These are phyloP conservation scores for Caenorhabditis afra DNA, from an alignment of 2,888 invertebrate genomes.

Conservation along the genomic window DNA sequence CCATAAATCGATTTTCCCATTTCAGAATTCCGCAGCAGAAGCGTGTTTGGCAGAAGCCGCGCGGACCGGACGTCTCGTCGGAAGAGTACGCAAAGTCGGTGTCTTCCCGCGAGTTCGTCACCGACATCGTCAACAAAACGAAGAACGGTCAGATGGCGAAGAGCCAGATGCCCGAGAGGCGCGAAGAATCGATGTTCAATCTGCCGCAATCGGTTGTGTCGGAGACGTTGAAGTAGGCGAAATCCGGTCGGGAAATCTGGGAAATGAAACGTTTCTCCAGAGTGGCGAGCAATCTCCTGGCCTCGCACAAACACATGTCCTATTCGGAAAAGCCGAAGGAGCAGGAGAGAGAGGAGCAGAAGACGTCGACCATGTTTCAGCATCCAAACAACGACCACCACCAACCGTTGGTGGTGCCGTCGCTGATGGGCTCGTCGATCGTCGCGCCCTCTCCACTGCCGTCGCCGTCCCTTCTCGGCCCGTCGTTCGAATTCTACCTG, in stretches of 20 bases:
- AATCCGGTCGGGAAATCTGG: not conserved
- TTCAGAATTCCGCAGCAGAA: slow-evolving; percentile 51
- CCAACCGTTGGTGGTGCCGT: too few species aligned
- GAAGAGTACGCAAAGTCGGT: slow-evolving; percentile 53
- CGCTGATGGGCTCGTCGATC: too few species aligned
- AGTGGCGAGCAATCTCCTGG: slow-evolving; percentile 44
- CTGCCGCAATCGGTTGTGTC: slow-evolving; percentile 30
- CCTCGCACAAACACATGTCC: slow-evolving; percentile 32
- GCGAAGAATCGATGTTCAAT: slow-evolving; percentile 19
- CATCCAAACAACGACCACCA: too few species aligned
- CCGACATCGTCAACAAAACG: slow-evolving; percentile 52
- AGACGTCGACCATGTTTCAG: not conserved
- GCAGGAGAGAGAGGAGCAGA: not conserved
- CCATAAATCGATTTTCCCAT: not conserved
- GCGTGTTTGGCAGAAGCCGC: slow-evolving; percentile 53
- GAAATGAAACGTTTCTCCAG: slow-evolving; percentile 14
- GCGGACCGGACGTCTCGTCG: slow-evolving; percentile 36
- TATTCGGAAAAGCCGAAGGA: slow-evolving; percentile 8
- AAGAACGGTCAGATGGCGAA: not conserved
- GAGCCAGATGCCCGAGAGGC: not conserved
- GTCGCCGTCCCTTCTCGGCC: too few species aligned
- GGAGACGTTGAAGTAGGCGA: slow-evolving; percentile 45
- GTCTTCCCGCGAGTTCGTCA: slow-evolving; percentile 54
- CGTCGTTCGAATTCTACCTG: not conserved
- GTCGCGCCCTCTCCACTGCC: too few species aligned